Evolutionary conservation across 2,888 invertebrate genomes (phyloP).

Genomic region (Meloe dianella): DNA sequence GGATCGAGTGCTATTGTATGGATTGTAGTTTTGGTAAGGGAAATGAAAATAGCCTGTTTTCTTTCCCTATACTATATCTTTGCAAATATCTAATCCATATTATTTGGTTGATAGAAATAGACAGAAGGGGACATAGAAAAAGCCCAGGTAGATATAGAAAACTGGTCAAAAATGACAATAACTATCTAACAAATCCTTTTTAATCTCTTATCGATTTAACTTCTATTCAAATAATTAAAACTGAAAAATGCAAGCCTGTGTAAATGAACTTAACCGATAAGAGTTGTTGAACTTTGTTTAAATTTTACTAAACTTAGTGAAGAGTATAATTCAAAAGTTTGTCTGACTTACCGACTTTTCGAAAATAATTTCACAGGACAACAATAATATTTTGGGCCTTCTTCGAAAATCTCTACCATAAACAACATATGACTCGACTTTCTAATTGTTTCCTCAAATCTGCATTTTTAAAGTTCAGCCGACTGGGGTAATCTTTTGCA

Average conservation of each 20-base stretch:
- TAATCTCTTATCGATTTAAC: neutral
- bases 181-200: slow-evolving; percentile 1
- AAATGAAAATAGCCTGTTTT: slow-evolving; percentile 56
- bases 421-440: too few relatives aligned
- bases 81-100: slow-evolving; percentile 49
- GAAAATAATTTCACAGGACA: too few relatives aligned
- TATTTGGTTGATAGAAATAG: slow-evolving; percentile 32
- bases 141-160: neutral
- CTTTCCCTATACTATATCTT: slow-evolving; percentile 42
- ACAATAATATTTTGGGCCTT: too few relatives aligned
- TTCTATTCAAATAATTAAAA: neutral
- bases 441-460: too few relatives aligned
- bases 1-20: slow-evolving; percentile 52
- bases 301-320: too few relatives aligned
- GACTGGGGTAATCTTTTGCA: too few relatives aligned
- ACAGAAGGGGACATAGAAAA: slow-evolving; percentile 17
- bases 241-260: neutral
- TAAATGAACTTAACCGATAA: too few relatives aligned
- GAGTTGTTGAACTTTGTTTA: too few relatives aligned
- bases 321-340: too few relatives aligned
- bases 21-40: slow-evolving; percentile 48
- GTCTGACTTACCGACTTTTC: too few relatives aligned
- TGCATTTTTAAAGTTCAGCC: too few relatives aligned
- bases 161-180: neutral
- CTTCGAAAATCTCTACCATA: too few relatives aligned